phyloP scores from a whole-genome alignment of 1,140 invertebrate genomes.

The Uloborus diversus region DNA sequence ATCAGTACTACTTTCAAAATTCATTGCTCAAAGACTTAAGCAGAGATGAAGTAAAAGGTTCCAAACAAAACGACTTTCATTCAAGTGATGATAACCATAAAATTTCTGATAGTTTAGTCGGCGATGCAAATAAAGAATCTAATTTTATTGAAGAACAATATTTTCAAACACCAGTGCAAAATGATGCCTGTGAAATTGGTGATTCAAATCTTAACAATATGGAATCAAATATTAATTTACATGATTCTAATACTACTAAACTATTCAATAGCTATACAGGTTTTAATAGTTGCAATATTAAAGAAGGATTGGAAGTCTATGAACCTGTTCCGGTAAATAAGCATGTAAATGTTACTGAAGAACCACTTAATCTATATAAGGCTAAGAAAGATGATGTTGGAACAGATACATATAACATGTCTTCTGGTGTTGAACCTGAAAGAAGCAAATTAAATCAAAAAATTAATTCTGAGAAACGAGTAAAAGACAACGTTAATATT shows the following conservation, averaged over 20 bases:
- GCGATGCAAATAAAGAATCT: not conserved
- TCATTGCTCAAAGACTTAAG: not conserved
- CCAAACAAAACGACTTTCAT: not conserved
- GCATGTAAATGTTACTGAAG: too few species aligned
- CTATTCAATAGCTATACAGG: too few species aligned
- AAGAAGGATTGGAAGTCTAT: too few species aligned
- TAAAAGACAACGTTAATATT: too few species aligned
- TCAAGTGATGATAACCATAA: not conserved
- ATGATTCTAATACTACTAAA: not conserved
- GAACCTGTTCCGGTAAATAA: too few species aligned
- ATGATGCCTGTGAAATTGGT: not conserved
- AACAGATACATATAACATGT: too few species aligned
- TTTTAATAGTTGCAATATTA: too few species aligned
- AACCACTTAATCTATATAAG: too few species aligned
- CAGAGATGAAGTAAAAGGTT: not conserved
- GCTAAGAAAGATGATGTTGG: too few species aligned
- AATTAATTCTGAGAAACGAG: too few species aligned
- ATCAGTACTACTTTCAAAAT: conserved; percentile 12
- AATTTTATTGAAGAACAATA: conserved; percentile 16
- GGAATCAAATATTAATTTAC: not conserved
- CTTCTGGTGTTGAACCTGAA: too few species aligned
- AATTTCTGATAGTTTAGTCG: not conserved
- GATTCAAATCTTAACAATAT: not conserved
- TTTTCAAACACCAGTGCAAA: conserved; percentile 1
- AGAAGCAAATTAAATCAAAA: too few species aligned